These are phyloP conservation scores for Aurelia coerulea DNA, from an alignment of 30 jellyfish, hydroid and myxozoan species.

Conservation along the genomic window DNA sequence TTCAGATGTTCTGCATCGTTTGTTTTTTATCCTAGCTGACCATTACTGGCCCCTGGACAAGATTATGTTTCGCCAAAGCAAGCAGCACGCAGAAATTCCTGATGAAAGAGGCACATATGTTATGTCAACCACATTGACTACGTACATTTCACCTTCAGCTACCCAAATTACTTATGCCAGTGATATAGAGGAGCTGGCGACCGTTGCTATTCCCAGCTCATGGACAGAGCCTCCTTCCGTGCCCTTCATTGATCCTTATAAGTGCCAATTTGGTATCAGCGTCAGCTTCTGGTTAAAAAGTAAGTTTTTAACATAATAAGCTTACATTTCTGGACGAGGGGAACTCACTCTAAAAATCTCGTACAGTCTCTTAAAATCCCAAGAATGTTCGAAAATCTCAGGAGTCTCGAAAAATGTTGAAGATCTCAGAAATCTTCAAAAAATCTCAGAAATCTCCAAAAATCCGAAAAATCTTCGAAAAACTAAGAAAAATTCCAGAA, in stretches of 20 bases:
- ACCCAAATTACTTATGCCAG: conserved; percentile 10
- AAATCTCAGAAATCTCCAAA: too few species aligned
- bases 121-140: background rate
- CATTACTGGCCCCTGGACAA: conserved; percentile 48
- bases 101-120: conserved; percentile 40
- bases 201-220: background rate
- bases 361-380: background rate
- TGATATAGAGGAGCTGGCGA: background rate
- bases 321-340: background rate
- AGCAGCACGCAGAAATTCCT: conserved; percentile 7
- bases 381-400: background rate
- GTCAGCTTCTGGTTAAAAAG: conserved; percentile 42
- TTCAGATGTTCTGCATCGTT: background rate
- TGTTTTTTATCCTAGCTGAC: conserved; percentile 20
- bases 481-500: too few species aligned
- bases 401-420: too few species aligned
- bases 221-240: conserved; percentile 2
- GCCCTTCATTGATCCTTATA: background rate
- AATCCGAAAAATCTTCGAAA: too few species aligned
- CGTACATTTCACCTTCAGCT: conserved; percentile 5
- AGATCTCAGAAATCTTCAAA: background rate
- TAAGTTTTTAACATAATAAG: background rate
- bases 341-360: background rate
- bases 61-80: conserved; percentile 27
- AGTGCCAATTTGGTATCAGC: conserved; percentile 11